Evolutionary conservation across 23 tunicate species (phyloP), one percentile per base, ranked within the genome.

Genomic region (Ascidia mentula): DNA sequence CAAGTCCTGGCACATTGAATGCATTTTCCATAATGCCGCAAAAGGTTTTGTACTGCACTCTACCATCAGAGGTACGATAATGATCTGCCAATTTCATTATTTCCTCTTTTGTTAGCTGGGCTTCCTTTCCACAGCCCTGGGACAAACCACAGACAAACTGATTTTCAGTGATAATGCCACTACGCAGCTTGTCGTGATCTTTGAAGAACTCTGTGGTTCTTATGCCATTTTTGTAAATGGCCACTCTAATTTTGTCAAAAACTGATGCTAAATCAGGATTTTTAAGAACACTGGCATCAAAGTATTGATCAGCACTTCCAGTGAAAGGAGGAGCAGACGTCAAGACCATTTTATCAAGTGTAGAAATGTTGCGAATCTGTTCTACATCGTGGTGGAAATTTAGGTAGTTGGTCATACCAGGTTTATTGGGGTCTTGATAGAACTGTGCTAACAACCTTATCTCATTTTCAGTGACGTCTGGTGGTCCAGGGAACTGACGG

Each of bases 11-110:
- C 22, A 95, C 95, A 78, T 95, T 95, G 69, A 89, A 95, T 73
- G 96, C 91, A 83, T 88, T 80, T 59, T 89, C 95, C 95, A 95
- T 89, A 42, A 89, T 87, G 40, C 70, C 85, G 82, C 99, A 95
- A 40, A 95, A 77, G 20, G 88, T 76, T 36, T 85, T 95, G 87
- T 89, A 95, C 40, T 79, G 69, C 22, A 95, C 85, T 40, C 91
- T 70, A 0, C 95, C 96, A 82, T 87, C 95, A 37, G 76, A 24
- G 18, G 83, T 76, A 0, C 26, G 81, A 79, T 83, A 93, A 59
- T 84, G 83, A 38, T 93, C 84, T 31, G 93, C 89, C 15, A 93
- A 38, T 32, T 85, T 85, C 15, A 74, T 45, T 28, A 93, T 93
- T 88, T 93, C 98, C 28, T 40, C 60, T 40, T 79, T 74, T 18